phyloP scores from a whole-genome alignment of 64 coral and sea anemone genomes.

The Montipora efflorescens region DNA sequence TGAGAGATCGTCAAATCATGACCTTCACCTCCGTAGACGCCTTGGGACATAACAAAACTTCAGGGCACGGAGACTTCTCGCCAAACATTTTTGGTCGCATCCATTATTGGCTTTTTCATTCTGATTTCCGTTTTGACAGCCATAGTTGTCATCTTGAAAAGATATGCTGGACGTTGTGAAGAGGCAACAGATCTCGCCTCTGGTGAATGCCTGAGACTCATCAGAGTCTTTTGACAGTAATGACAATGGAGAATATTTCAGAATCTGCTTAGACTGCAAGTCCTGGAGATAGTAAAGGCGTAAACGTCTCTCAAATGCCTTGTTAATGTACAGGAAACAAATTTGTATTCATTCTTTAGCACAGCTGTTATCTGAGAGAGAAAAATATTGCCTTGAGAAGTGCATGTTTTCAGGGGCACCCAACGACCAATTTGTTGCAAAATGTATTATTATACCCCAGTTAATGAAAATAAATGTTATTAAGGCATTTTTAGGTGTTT shows the following conservation, averaged over 20 bases:
- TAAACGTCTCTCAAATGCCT: not conserved
- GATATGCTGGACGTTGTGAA: not conserved
- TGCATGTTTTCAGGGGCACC: no score
- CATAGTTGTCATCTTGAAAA: not conserved
- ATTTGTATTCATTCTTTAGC: no score
- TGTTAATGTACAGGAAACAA: not conserved
- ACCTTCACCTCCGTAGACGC: not conserved
- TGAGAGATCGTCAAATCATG: not conserved
- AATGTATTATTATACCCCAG: no score
- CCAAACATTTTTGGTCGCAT: constrained; percentile 19
- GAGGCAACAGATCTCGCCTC: not conserved
- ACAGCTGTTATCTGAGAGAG: no score
- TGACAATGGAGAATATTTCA: not conserved
- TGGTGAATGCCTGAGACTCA: not conserved
- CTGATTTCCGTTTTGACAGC: not conserved
- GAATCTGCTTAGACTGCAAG: not conserved
- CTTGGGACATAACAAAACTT: not conserved
- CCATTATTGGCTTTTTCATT: not conserved
- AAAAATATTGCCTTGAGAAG: no score
- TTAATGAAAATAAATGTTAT: no score
- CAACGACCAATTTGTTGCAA: no score
- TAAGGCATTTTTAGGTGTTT: no score
- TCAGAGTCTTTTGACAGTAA: not conserved
- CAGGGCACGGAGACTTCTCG: not conserved
- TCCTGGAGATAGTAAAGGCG: not conserved